These are phyloP conservation scores for Ophioderma brevispina DNA, from an alignment of 35 echinoderm and acorn worm genomes.

Conservation along the genomic window DNA sequence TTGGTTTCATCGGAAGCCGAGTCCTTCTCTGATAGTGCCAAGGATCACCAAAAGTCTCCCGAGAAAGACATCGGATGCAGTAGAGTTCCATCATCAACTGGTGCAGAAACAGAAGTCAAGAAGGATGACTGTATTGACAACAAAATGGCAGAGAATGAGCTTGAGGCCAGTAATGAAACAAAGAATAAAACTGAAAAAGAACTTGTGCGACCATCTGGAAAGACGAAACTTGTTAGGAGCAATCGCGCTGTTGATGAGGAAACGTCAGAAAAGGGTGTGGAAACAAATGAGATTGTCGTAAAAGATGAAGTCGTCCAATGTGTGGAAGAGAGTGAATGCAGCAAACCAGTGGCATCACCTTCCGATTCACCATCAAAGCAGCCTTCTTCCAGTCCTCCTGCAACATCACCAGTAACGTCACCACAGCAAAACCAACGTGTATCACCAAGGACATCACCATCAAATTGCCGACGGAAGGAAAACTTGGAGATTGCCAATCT, in stretches of 20 bases:
- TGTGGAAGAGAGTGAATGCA: neutral
- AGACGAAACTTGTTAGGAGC: neutral
- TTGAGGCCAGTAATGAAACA: neutral
- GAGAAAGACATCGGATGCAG: neutral
- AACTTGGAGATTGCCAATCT: slow-evolving; percentile 84
- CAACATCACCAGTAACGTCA: neutral
- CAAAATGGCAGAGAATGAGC: neutral
- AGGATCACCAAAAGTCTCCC: slow-evolving; percentile 22
- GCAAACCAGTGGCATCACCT: neutral
- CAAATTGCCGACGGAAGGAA: slow-evolving; percentile 52
- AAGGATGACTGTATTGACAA: neutral
- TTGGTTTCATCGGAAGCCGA: slow-evolving; percentile 41
- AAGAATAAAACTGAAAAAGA: neutral
- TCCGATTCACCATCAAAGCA: neutral
- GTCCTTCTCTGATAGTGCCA: slow-evolving; percentile 19
- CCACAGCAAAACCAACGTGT: neutral
- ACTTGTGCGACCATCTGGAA: neutral
- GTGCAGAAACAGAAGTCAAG: neutral
- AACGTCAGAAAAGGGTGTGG: neutral
- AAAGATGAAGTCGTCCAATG: neutral
- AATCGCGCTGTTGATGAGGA: neutral
- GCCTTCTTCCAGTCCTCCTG: neutral
- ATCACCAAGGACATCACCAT: slow-evolving; percentile 43
- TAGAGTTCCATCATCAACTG: neutral
- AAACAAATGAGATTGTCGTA: neutral